Conservation (phyloP, 2,113 vertebrate genomes). For the Ageneiosus marmoratus region DNA sequence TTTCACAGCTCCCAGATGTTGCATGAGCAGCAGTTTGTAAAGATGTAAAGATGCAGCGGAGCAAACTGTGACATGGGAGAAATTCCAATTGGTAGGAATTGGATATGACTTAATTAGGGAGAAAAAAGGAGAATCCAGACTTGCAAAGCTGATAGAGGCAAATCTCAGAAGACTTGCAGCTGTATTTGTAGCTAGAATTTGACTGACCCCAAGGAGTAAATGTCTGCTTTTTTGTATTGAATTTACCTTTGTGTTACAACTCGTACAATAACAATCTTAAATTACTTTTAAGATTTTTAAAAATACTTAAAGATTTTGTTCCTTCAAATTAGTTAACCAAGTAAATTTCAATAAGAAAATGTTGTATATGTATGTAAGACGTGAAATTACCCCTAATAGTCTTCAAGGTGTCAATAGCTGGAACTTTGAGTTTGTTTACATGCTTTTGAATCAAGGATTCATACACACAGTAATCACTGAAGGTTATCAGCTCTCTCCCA, state of each 20-base stretch:
- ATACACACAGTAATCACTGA: slow-evolving; percentile 50
- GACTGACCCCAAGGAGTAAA: background rate
- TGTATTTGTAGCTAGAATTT: too few species aligned
- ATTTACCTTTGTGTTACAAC: background rate
- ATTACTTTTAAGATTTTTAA: too few species aligned
- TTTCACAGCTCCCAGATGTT: too few species aligned
- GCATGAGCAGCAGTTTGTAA: too few species aligned
- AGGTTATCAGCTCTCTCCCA: slow-evolving; percentile 50
- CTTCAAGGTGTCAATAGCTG: slow-evolving; percentile 40
- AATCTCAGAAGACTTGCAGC: too few species aligned
- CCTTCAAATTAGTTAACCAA: background rate
- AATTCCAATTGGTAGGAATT: too few species aligned
- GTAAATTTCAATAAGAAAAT: background rate
- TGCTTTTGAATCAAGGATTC: slow-evolving; percentile 39
- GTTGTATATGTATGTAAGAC: background rate
- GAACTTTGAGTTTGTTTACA: slow-evolving; percentile 39
- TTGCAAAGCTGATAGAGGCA: too few species aligned
- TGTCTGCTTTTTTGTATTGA: background rate
- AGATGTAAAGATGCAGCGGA: too few species aligned
- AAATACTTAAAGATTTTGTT: background rate
- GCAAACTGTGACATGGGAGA: too few species aligned
- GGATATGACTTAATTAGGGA: too few species aligned
- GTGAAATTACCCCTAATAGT: slow-evolving; percentile 36
- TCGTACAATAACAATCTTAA: too few species aligned
- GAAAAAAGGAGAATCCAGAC: too few species aligned